phyloP scores from a whole-genome alignment of 2,113 vertebrate genomes.

The Camelus dromedarius region DNA sequence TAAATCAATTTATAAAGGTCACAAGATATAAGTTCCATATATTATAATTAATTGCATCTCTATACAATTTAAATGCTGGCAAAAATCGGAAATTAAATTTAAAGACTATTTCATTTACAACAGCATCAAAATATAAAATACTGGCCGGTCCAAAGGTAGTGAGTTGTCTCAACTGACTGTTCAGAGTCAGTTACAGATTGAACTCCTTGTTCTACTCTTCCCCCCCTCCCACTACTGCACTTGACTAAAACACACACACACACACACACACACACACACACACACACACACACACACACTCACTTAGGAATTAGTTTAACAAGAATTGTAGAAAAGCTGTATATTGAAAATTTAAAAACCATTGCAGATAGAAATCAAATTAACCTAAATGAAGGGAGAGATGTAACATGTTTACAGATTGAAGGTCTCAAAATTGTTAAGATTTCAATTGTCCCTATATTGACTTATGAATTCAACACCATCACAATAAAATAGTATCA shows the following conservation, averaged over 20 bases:
- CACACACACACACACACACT: neutral
- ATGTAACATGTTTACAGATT: neutral
- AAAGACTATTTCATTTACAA: neutral
- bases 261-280: neutral
- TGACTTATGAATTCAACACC: conserved; percentile 47
- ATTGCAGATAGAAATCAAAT: neutral
- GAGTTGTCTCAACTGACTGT: too few species aligned
- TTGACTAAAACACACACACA: too few species aligned
- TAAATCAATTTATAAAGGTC: neutral
- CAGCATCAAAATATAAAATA: neutral
- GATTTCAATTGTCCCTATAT: neutral
- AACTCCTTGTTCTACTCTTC: too few species aligned
- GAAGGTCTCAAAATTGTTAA: neutral
- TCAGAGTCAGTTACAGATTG: too few species aligned
- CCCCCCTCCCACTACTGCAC: too few species aligned
- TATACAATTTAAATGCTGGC: neutral
- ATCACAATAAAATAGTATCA: conserved; percentile 27
- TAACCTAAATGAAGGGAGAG: neutral
- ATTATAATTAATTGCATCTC: neutral
- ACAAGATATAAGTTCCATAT: neutral
- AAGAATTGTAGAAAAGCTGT: neutral
- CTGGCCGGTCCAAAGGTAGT: too few species aligned
- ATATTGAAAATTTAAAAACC: neutral
- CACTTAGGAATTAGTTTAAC: neutral
- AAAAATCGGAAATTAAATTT: neutral